A percentile compares a stretch with the other conserved stretches of the same genome.
Evolutionary conservation across 2,888 invertebrate species (phyloP).

Genomic region (Diplazon laetatorius): DNA sequence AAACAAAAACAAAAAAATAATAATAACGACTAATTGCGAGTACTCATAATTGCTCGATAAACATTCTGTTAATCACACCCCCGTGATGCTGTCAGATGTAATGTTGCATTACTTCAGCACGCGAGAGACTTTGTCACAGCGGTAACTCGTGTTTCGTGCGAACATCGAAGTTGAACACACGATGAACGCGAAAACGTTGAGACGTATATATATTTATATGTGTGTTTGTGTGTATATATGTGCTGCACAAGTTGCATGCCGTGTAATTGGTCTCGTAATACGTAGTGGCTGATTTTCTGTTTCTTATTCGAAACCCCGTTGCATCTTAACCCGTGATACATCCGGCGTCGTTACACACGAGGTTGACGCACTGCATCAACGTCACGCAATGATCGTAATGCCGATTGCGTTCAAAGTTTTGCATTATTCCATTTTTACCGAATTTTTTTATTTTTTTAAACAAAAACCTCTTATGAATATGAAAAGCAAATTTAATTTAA

Average conservation of each 20-base stretch:
- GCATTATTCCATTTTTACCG: background rate
- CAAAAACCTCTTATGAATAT: background rate
- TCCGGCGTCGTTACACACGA: constrained; percentile 61
- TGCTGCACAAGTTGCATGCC: background rate
- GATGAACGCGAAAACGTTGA: constrained; percentile 7
- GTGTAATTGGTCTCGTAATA: background rate
- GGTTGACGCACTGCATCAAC: constrained; percentile 38
- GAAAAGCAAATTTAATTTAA: background rate
- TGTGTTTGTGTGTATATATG: no score
- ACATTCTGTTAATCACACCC: constrained; percentile 80
- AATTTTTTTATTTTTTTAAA: no score
- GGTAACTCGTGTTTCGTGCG: background rate
- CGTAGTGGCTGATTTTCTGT: constrained; percentile 20
- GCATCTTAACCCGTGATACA: constrained; percentile 55
- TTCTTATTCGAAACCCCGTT: constrained; percentile 48
- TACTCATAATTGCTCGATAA: constrained; percentile 80
- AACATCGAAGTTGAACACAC: constrained; percentile 37
- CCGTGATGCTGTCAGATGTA: constrained; percentile 68
- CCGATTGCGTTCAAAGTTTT: background rate
- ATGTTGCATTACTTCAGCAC: constrained; percentile 18
- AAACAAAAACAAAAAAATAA: no score
- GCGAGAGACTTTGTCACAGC: constrained; percentile 37
- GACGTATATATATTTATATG: constrained; percentile 26
- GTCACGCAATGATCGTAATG: constrained; percentile 59
- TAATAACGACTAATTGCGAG: constrained; percentile 77